phyloP scores from a whole-genome alignment of 2,113 vertebrate genomes.

The Malaclemys terrapin region DNA sequence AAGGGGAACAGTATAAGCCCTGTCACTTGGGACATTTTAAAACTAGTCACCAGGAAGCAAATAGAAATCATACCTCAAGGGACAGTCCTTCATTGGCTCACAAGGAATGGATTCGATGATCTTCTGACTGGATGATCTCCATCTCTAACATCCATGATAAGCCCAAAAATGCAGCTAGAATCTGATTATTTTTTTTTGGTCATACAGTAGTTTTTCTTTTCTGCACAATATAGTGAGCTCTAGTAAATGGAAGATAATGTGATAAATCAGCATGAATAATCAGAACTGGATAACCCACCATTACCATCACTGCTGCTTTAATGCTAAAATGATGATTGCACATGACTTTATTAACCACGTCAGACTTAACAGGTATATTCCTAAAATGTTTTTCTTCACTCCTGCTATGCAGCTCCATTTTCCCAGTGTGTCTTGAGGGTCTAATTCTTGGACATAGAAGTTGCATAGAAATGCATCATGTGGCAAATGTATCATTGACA shows the following conservation, averaged over 20 bases:
- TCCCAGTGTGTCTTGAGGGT: neutral
- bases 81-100: neutral
- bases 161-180: neutral
- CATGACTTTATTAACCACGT: neutral
- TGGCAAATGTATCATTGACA: neutral
- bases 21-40: neutral
- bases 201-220: neutral
- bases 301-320: neutral
- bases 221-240: neutral
- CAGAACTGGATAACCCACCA: neutral
- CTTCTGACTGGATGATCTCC: neutral
- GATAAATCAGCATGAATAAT: neutral
- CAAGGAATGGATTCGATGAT: neutral
- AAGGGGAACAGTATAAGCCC: neutral
- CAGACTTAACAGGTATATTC: neutral
- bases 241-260: neutral
- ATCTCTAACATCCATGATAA: neutral
- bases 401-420: neutral
- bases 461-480: neutral
- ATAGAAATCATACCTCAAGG: fast-evolving
- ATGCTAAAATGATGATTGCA: neutral
- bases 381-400: neutral
- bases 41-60: neutral
- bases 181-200: neutral
- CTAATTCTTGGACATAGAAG: neutral